These are phyloP conservation scores for Celastrina argiolus DNA, from an alignment of 2,888 invertebrate species.

Conservation along the genomic window DNA sequence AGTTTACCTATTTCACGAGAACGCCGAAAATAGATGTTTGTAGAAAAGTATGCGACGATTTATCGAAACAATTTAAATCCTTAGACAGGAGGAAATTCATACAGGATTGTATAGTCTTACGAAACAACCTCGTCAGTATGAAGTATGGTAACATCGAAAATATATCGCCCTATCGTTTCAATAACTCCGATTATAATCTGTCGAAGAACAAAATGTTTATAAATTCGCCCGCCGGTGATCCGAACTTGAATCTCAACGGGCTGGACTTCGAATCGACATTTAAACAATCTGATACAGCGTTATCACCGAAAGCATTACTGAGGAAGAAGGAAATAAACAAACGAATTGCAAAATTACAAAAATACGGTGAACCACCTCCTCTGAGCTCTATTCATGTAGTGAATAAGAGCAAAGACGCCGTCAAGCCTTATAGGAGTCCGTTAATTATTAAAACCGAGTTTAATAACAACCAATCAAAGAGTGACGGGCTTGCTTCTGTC, in stretches of 20 bases:
- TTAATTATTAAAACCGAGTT: constrained; percentile 40
- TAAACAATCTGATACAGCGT: constrained; percentile 48
- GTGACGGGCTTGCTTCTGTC: neutral
- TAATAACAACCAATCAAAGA: neutral
- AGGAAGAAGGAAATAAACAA: constrained; percentile 55
- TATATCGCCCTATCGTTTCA: constrained; percentile 56
- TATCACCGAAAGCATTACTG: constrained; percentile 47
- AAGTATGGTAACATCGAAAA: constrained; percentile 47
- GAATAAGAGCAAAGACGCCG: constrained; percentile 54
- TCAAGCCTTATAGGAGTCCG: constrained; percentile 61
- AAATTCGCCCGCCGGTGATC: constrained; percentile 49
- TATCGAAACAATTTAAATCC: constrained; percentile 50
- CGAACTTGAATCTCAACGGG: constrained; percentile 57
- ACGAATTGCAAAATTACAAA: constrained; percentile 70
- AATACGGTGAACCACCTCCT: constrained; percentile 76
- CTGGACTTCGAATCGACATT: constrained; percentile 70
- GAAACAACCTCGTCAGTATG: constrained; percentile 45
- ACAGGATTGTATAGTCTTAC: constrained; percentile 51
- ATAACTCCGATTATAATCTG: constrained; percentile 48
- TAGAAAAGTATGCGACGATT: constrained; percentile 59
- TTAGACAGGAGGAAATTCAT: constrained; percentile 46
- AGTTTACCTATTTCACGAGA: constrained; percentile 79
- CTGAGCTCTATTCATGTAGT: constrained; percentile 68
- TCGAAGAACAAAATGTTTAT: constrained; percentile 52
- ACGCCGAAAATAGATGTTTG: constrained; percentile 77